Evolutionary conservation across 1,140 invertebrate species (phyloP).

Genomic region (Asobara japonica): DNA sequence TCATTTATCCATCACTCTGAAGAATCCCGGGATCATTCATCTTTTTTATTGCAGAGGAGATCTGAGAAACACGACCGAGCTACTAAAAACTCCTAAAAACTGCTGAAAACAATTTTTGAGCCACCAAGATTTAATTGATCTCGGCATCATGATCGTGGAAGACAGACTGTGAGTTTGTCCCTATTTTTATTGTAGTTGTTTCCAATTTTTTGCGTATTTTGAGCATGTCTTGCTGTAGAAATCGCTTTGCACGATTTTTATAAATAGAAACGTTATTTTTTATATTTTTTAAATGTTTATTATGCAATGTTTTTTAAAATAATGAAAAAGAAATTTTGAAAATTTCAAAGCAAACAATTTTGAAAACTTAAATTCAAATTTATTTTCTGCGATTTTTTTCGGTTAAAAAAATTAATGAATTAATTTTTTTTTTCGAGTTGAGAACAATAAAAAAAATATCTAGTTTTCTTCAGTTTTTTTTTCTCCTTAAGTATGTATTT

Average conservation of each 20-base stretch:
- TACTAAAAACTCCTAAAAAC: background rate
- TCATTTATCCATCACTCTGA: background rate
- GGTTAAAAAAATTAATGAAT: too few relatives aligned
- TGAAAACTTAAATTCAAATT: too few relatives aligned
- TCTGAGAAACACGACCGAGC: background rate
- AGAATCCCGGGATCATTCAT: constrained; percentile 1
- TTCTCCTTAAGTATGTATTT: too few relatives aligned
- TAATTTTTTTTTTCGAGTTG: too few relatives aligned
- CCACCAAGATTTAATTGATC: constrained; percentile 37
- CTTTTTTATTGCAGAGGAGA: constrained; percentile 5
- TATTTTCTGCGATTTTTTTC: too few relatives aligned
- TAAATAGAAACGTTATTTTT: background rate
- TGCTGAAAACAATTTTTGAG: background rate
- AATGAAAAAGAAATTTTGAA: too few relatives aligned
- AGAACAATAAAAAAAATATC: too few relatives aligned
- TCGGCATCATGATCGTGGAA: constrained; percentile 63
- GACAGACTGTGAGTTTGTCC: constrained; percentile 62
- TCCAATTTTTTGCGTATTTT: too few relatives aligned
- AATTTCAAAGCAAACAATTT: too few relatives aligned
- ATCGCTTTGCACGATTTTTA: background rate
- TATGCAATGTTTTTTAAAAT: too few relatives aligned
- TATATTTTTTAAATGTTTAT: background rate
- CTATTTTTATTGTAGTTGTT: background rate
- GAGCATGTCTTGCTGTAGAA: background rate
- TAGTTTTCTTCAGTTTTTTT: too few relatives aligned